Conservation (phyloP, 2,888 invertebrate species). For the Leptogaster cylindrica region DNA sequence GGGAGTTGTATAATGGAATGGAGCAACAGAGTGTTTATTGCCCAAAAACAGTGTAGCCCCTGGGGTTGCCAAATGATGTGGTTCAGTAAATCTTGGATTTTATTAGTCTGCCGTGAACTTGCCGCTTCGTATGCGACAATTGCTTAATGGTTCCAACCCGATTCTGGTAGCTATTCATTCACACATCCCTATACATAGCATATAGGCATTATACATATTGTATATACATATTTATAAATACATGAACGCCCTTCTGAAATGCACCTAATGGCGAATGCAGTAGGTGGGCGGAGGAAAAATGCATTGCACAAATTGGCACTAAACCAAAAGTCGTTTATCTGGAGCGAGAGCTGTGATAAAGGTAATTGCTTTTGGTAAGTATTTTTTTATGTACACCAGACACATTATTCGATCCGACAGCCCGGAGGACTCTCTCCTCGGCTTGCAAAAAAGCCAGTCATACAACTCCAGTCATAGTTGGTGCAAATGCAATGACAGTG, state of each 20-base stretch:
- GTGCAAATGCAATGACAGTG: neutral
- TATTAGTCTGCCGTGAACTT: slow-evolving; percentile 22
- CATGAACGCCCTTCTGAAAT: neutral
- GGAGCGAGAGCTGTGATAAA: slow-evolving; percentile 37
- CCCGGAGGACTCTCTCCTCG: no score
- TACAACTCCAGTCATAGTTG: slow-evolving; percentile 29
- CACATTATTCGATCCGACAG: no score
- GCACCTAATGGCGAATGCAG: slow-evolving; percentile 19
- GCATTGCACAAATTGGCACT: slow-evolving; percentile 35
- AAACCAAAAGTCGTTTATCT: slow-evolving; percentile 37
- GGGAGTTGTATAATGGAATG: slow-evolving; percentile 15
- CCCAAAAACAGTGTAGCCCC: slow-evolving; percentile 26
- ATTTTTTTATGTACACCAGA: slow-evolving; percentile 35
- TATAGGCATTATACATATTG: no score
- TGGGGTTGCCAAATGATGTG: slow-evolving; percentile 37
- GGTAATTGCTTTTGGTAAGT: slow-evolving; percentile 38
- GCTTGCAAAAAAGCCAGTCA: slow-evolving; percentile 19
- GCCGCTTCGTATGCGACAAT: slow-evolving; percentile 13
- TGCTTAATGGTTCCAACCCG: slow-evolving; percentile 16
- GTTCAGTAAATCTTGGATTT: slow-evolving; percentile 33
- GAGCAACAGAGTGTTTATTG: slow-evolving; percentile 40
- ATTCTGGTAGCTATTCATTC: neutral
- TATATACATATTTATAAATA: no score
- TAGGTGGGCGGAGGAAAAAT: slow-evolving; percentile 19
- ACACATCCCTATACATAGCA: no score